Percentiles rank a stretch among this genome's conserved stretches.
Conservation (phyloP, 2,888 invertebrate genomes). For the Ophraella communa region DNA sequence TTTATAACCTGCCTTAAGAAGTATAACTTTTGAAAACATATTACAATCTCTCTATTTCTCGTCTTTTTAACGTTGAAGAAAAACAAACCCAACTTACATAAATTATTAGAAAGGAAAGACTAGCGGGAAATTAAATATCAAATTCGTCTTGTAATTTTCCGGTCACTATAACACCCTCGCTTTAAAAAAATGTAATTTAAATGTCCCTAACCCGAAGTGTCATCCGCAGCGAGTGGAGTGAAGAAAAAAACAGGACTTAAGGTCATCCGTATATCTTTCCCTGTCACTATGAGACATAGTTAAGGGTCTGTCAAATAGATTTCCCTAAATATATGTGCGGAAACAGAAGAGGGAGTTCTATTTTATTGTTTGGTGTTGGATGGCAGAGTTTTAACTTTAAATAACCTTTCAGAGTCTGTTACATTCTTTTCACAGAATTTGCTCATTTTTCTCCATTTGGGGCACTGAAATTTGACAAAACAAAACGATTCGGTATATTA, state of each 20-base stretch:
- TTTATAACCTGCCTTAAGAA: no score
- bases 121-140: slow-evolving; percentile 28
- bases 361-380: slow-evolving; percentile 45
- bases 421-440: slow-evolving; percentile 6
- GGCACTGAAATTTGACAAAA: not conserved
- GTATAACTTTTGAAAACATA: no score
- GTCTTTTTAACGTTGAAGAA: no score
- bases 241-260: slow-evolving; percentile 25
- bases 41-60: no score
- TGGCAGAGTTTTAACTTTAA: slow-evolving; percentile 15
- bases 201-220: slow-evolving; percentile 48
- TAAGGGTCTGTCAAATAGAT: slow-evolving; percentile 32
- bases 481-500: not conserved
- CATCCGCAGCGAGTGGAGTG: slow-evolving; percentile 34
- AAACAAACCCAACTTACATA: slow-evolving; percentile 7
- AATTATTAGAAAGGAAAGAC: slow-evolving; percentile 21
- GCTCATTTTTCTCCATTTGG: slow-evolving; percentile 6
- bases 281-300: slow-evolving; percentile 21
- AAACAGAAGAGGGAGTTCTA: slow-evolving; percentile 38
- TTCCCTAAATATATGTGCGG: slow-evolving; percentile 37
- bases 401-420: slow-evolving; percentile 14
- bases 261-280: slow-evolving; percentile 28
- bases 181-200: slow-evolving; percentile 55
- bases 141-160: slow-evolving; percentile 35
- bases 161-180: slow-evolving; percentile 43